phyloP scores from a whole-genome alignment of 64 coral and sea anemone species.

The Montipora foliosa region DNA sequence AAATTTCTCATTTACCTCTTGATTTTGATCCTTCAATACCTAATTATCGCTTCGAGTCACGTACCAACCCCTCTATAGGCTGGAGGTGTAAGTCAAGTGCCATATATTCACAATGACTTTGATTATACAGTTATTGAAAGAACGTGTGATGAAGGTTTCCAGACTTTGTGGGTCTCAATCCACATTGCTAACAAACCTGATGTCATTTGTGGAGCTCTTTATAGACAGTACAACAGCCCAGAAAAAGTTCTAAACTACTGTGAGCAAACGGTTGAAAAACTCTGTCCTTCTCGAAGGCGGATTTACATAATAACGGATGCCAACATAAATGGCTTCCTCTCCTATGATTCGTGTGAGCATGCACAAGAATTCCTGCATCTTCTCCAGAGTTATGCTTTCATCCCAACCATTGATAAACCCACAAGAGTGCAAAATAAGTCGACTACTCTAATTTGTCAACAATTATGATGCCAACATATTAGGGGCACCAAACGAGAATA shows the following conservation, averaged over 20 bases:
- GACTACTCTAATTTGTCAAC: neutral
- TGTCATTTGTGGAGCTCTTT: neutral
- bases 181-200: too few relatives aligned
- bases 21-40: too few relatives aligned
- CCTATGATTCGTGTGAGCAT: neutral
- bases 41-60: too few relatives aligned
- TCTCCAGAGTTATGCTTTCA: slow-evolving; percentile 5
- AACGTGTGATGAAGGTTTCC: too few relatives aligned
- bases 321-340: slow-evolving; percentile 16
- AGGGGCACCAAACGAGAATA: too few relatives aligned
- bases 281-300: neutral
- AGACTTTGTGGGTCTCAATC: too few relatives aligned
- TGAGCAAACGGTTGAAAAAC: neutral
- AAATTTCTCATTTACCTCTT: too few relatives aligned
- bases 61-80: too few relatives aligned
- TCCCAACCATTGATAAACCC: slow-evolving; percentile 53
- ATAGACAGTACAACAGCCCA: slow-evolving; percentile 5
- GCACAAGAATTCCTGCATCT: slow-evolving; percentile 31
- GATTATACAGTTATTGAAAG: too few relatives aligned
- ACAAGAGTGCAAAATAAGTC: slow-evolving; percentile 22
- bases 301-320: slow-evolving; percentile 20
- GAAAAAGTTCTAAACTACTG: neutral
- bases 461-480: too few relatives aligned
- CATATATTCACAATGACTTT: too few relatives aligned
- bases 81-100: too few relatives aligned